A percentile compares a stretch with the other conserved stretches of the same genome.
Conservation (phyloP, 2,888 invertebrate genomes). For the Adelognathus sp. region DNA sequence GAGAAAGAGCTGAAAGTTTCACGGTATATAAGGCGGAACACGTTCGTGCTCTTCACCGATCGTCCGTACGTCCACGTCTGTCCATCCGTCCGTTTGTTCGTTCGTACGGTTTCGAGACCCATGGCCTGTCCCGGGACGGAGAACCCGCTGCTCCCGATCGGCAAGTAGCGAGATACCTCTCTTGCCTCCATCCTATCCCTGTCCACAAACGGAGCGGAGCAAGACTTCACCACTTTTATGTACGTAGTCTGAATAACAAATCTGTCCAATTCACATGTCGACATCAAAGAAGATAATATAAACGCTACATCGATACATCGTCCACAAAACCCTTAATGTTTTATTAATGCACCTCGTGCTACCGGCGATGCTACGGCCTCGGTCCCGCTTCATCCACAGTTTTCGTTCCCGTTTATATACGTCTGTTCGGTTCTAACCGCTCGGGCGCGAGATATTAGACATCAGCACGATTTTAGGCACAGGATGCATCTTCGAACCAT, state of each 20-base stretch:
- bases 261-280: slow-evolving; percentile 82
- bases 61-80: slow-evolving; percentile 69
- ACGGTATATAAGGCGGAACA: slow-evolving; percentile 56
- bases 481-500: background rate
- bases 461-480: background rate
- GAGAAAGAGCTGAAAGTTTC: slow-evolving; percentile 27
- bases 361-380: slow-evolving; percentile 50
- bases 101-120: slow-evolving; percentile 54
- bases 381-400: slow-evolving; percentile 38
- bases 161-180: slow-evolving; percentile 1
- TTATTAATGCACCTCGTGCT: slow-evolving; percentile 79
- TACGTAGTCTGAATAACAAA: slow-evolving; percentile 81
- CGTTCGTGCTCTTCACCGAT: slow-evolving; percentile 65
- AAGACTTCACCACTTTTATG: slow-evolving; percentile 81
- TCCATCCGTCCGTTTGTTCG: slow-evolving; percentile 64
- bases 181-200: slow-evolving; percentile 62
- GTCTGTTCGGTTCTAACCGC: background rate
- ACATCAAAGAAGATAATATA: slow-evolving; percentile 82
- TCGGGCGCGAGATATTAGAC: slow-evolving; percentile 1
- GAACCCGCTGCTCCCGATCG: slow-evolving; percentile 44
- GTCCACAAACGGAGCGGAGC: slow-evolving; percentile 80
- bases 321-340: slow-evolving; percentile 81
- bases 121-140: slow-evolving; percentile 52
- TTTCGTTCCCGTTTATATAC: slow-evolving; percentile 17
- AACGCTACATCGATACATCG: slow-evolving; percentile 81